Evolutionary conservation across 2,797 vertebrate genomes (phyloP).

Genomic region (Peromyscus nudipes): DNA sequence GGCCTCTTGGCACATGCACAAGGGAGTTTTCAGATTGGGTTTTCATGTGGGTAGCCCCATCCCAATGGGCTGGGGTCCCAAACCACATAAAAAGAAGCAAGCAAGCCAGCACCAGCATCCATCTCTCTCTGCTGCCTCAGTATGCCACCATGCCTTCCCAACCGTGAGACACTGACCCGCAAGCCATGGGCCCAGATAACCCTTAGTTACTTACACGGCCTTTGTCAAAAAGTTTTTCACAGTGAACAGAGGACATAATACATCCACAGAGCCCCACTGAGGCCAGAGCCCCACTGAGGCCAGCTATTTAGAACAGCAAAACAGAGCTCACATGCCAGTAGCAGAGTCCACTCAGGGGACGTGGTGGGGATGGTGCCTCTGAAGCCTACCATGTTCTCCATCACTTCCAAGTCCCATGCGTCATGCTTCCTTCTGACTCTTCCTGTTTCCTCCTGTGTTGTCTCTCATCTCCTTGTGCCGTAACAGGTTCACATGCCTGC

Average conservation of each 20-base stretch:
- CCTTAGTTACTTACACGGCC: too few relatives aligned
- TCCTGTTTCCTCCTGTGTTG: not conserved
- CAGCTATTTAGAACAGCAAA: not conserved
- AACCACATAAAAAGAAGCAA: not conserved
- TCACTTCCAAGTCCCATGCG: not conserved
- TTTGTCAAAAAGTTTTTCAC: not conserved
- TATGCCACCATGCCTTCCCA: not conserved
- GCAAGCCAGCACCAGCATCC: not conserved
- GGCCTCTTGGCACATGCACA: not conserved
- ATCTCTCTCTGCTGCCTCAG: not conserved
- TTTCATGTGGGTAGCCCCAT: not conserved
- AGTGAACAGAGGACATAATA: too few relatives aligned
- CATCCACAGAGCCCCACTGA: not conserved
- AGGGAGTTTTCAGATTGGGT: not conserved
- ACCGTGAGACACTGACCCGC: not conserved
- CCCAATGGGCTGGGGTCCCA: not conserved
- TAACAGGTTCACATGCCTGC: accelerated
- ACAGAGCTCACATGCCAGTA: accelerated
- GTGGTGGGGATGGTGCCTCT: not conserved
- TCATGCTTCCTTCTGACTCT: not conserved
- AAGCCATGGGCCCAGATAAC: not conserved
- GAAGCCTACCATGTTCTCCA: not conserved
- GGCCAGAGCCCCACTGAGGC: not conserved
- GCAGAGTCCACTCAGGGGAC: not conserved
- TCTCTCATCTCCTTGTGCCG: not conserved